Evolutionary conservation across 2,113 vertebrate genomes (phyloP).

Genomic region (Nymphicus hollandicus): DNA sequence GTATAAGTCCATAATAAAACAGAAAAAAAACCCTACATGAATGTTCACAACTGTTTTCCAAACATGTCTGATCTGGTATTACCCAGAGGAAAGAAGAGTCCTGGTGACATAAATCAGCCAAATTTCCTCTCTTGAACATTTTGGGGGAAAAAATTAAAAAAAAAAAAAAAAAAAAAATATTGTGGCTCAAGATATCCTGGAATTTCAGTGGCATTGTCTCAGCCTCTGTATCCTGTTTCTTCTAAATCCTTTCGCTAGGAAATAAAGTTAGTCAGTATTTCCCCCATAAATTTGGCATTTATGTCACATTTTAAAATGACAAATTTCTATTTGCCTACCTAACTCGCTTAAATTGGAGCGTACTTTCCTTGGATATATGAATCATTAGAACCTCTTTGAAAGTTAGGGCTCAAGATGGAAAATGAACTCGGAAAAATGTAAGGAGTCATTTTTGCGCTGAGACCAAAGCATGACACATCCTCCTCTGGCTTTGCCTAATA

Average conservation of each 20-base stretch:
- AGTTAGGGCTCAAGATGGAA: slow-evolving; percentile 21
- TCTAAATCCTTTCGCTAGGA: not conserved
- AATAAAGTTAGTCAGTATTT: not conserved
- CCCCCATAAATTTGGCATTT: not conserved
- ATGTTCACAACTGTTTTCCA: not conserved
- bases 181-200: not conserved
- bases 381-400: slow-evolving; percentile 18
- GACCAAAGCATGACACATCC: not conserved
- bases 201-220: not conserved
- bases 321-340: not conserved
- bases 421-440: slow-evolving; percentile 43
- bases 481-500: not conserved
- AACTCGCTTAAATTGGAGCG: not conserved
- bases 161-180: not conserved
- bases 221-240: not conserved
- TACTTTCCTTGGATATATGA: not conserved
- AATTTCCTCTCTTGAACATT: not conserved
- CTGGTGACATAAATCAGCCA: not conserved
- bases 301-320: slow-evolving; percentile 3
- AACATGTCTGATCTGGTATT: not conserved
- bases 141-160: not conserved
- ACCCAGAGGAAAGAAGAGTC: not conserved
- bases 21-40: not conserved
- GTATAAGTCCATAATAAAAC: not conserved
- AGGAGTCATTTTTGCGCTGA: not conserved